Conservation (phyloP, 2,888 invertebrate species). For the Drosophila diplacantha region DNA sequence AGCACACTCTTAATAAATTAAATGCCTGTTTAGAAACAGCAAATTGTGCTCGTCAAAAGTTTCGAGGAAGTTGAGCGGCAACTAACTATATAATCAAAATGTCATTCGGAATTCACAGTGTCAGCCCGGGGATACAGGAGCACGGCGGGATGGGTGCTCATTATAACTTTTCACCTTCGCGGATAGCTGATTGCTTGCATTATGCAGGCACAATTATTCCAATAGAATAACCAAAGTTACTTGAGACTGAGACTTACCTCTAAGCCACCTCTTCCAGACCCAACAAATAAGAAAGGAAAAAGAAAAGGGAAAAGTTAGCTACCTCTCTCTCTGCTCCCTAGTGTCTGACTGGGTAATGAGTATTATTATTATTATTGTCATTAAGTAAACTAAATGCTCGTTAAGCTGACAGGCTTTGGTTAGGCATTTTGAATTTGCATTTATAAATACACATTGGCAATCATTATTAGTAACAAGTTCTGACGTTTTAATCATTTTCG, state of each 20-base stretch:
- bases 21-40: slow-evolving; percentile 7
- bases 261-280: slow-evolving; percentile 18
- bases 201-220: slow-evolving; percentile 21
- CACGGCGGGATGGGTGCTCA: neutral
- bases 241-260: slow-evolving; percentile 5
- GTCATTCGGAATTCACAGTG: slow-evolving; percentile 39
- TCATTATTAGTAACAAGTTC: slow-evolving; percentile 57
- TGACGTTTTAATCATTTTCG: slow-evolving; percentile 45
- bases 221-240: slow-evolving; percentile 3
- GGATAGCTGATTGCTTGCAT: slow-evolving; percentile 7
- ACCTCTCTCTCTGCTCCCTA: neutral
- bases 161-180: slow-evolving; percentile 2
- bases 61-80: slow-evolving; percentile 8
- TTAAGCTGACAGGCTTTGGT: slow-evolving; percentile 40
- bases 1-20: slow-evolving; percentile 17
- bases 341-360: slow-evolving; percentile 31
- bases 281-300: slow-evolving; percentile 6
- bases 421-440: slow-evolving; percentile 62
- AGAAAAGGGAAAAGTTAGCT: neutral
- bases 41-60: slow-evolving; percentile 11
- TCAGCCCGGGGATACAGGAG: neutral
- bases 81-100: slow-evolving; percentile 33
- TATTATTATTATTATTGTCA: slow-evolving; percentile 38
- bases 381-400: slow-evolving; percentile 55
- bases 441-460: slow-evolving; percentile 59